Base-by-base conservation (phyloP, 2,113 vertebrate genomes). In the Sterrhoptilus dennistouni region DNA sequence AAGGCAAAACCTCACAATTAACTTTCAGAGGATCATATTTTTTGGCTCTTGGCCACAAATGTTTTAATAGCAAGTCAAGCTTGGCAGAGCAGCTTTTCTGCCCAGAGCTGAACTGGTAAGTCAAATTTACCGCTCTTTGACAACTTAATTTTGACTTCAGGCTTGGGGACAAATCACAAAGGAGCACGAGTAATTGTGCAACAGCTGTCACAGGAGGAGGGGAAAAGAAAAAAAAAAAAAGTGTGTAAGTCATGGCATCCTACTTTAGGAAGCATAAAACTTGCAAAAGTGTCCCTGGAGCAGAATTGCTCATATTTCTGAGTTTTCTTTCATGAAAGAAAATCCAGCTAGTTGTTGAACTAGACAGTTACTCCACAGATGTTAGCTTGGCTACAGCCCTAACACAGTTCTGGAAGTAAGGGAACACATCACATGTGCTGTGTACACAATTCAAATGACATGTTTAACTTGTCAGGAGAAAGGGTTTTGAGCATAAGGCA, bases 131-230 rank as follows among this genome's bases (percentile, higher is more conserved):
- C 91, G 5, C 22, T 69, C 59, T 83, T 44, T 95, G 63, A 95
- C 87, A 93, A 77, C 84, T 94, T 88, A 77, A 95, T 96, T 91
- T 94, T 94, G 59, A 80, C 75, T 90, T 77, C 25, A 57, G 78
- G 71, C 63, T 63, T 70, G 66, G 75, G 65, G 42, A 83, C 38
- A 45, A 86, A 74, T 91, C 82, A 40, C 60, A 77, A 44, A 90
- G 66, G 74, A 93, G 56, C 29, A 50, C 4, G 2, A 76, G 56
- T 38, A 91, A 69, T 53, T 57, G 56, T 59, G 59, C 50, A 91
- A 83, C 74, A 85, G 45, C 87, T 96, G 82, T 70, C 87, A 88
- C 1, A 18, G 21, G 44, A 42, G 31, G 27, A 31, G 35, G 7
- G 23, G 11, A 3, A 50, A 53, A 12, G 4, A 2, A 5, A 2